Conservation (phyloP, 2,113 vertebrate species). For the Micromys minutus region DNA sequence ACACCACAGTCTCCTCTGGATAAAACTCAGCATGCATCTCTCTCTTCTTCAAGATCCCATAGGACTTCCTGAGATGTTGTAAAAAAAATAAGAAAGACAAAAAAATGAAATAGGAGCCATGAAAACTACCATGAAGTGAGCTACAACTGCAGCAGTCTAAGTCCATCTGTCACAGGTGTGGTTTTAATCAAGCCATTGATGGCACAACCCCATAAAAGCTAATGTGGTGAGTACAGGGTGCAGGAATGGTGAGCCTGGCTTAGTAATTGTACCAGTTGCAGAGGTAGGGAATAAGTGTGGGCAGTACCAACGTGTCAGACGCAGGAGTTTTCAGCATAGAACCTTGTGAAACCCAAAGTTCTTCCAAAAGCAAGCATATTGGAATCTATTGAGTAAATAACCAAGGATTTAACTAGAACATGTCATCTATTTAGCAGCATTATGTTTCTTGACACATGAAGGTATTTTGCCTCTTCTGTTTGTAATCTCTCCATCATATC, state of each 20-base stretch:
- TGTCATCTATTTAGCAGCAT: conserved; percentile 43
- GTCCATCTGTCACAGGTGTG: conserved; percentile 78
- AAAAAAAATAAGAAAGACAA: conserved; percentile 78
- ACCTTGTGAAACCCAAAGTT: conserved; percentile 36
- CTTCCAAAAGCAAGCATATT: conserved; percentile 38
- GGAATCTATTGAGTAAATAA: conserved; percentile 40
- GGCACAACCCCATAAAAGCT: conserved; percentile 27
- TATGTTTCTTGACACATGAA: conserved; percentile 18
- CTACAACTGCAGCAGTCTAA: conserved; percentile 74
- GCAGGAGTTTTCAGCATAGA: neutral
- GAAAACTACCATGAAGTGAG: conserved; percentile 82
- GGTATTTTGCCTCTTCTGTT: neutral
- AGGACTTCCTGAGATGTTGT: conserved; percentile 75
- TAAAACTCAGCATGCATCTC: conserved; percentile 74
- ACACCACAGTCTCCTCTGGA: conserved; percentile 68
- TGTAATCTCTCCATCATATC: neutral
- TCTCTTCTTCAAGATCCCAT: conserved; percentile 74
- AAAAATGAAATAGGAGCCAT: conserved; percentile 75
- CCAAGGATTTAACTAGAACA: conserved; percentile 12
- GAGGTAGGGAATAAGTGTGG: conserved; percentile 38
- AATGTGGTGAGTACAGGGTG: conserved; percentile 37
- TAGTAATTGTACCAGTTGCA: conserved; percentile 40
- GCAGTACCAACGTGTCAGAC: neutral
- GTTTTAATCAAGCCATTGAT: conserved; percentile 65
- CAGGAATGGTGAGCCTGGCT: neutral